Conservation (phyloP, 2,113 vertebrate species). For the Chloebia gouldiae region DNA sequence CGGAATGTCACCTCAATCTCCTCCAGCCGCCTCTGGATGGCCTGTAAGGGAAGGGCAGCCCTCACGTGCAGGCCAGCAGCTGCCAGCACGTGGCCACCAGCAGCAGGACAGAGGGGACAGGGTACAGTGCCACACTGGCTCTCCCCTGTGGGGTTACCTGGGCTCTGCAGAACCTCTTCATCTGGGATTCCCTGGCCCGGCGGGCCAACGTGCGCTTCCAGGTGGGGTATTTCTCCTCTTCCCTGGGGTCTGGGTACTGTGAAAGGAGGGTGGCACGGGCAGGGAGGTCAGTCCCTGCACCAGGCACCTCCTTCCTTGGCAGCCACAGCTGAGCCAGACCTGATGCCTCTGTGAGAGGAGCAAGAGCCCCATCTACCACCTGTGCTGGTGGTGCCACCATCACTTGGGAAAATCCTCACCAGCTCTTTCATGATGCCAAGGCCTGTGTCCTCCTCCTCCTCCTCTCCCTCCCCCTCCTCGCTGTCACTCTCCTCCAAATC, state of each 20-base stretch:
- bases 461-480: not conserved
- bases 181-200: conserved; percentile 79
- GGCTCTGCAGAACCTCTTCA: conserved; percentile 85
- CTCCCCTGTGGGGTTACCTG: conserved; percentile 74
- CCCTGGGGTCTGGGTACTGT: conserved; percentile 35
- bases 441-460: not conserved
- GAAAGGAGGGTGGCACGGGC: rapidly evolving
- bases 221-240: conserved; percentile 75
- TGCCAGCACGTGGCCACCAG: not conserved
- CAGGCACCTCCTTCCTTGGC: not conserved
- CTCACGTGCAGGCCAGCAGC: rapidly evolving
- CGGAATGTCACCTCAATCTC: conserved; percentile 89
- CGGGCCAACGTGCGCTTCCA: conserved; percentile 81
- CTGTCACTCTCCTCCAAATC: conserved; percentile 22
- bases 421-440: not conserved
- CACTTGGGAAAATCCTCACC: not conserved
- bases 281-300: not conserved
- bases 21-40: conserved; percentile 89
- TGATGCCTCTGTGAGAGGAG: not conserved
- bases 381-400: not conserved
- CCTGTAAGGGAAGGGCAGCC: conserved; percentile 55
- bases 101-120: not conserved
- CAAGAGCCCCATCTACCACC: not conserved
- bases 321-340: not conserved
- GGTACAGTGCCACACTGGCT: rapidly evolving